A percentile compares a stretch with the other conserved stretches of the same genome.
Evolutionary conservation across 2,113 vertebrate species (phyloP).

Genomic region (Epinephelus fuscoguttatus): DNA sequence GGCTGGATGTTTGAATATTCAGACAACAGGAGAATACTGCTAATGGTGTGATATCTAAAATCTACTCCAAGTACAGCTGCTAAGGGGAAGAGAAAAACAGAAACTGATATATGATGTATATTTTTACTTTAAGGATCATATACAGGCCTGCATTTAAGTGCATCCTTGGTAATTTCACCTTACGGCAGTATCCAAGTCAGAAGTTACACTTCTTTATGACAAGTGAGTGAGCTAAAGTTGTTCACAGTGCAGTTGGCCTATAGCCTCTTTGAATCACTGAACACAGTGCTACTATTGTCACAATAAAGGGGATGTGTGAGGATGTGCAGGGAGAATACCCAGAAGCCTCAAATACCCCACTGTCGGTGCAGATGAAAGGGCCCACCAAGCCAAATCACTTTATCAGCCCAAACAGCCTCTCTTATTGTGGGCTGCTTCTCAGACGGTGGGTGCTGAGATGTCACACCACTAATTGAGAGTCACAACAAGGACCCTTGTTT

Average conservation of each 20-base stretch:
- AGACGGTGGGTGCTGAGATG: conserved; percentile 75
- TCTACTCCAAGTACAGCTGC: background rate
- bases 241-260: conserved; percentile 20
- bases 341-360: conserved; percentile 70
- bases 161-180: background rate
- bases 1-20: conserved; percentile 37
- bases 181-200: background rate
- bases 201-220: background rate
- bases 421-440: conserved; percentile 71
- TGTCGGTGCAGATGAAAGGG: conserved; percentile 77
- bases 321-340: conserved; percentile 67
- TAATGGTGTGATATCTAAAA: conserved; percentile 21
- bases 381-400: conserved; percentile 75
- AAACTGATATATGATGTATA: background rate
- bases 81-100: background rate
- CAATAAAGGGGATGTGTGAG: conserved; percentile 67
- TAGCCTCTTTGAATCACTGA: conserved; percentile 43
- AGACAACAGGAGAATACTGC: conserved; percentile 25
- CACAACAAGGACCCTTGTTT: conserved; percentile 76
- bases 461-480: conserved; percentile 81
- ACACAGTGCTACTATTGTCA: conserved; percentile 74
- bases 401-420: conserved; percentile 79
- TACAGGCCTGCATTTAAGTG: background rate
- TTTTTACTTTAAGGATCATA: background rate
- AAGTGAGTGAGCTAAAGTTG: conserved; percentile 24